A percentile compares a stretch with the other conserved stretches of the same genome.
These are phyloP conservation scores for Xanthorhoe designata DNA, from an alignment of 2,888 invertebrate genomes.

Conservation along the genomic window DNA sequence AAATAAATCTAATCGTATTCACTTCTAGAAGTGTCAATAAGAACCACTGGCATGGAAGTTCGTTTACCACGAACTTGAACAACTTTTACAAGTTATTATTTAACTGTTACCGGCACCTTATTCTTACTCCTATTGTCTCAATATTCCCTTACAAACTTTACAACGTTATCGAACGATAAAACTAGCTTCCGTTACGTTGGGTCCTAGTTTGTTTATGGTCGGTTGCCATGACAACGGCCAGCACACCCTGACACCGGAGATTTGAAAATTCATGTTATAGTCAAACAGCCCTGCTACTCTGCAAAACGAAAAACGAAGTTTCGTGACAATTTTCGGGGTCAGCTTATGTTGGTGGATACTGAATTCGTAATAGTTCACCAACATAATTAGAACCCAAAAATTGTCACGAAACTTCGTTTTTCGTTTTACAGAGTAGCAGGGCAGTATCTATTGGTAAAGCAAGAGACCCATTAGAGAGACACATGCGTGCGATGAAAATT, in stretches of 20 bases:
- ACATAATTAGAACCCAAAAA: too few species aligned
- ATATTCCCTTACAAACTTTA: constrained; percentile 9
- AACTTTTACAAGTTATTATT: not conserved
- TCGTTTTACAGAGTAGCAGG: too few species aligned
- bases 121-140: not conserved
- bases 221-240: constrained; percentile 54
- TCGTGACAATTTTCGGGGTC: too few species aligned
- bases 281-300: too few species aligned
- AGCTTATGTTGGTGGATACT: too few species aligned
- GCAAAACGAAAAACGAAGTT: too few species aligned
- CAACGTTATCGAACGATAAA: constrained; percentile 26
- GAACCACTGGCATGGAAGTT: too few species aligned
- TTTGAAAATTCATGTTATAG: constrained; percentile 17
- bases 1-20: too few species aligned
- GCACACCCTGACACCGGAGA: constrained; percentile 46
- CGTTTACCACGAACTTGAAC: too few species aligned
- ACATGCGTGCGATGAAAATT: not conserved
- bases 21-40: too few species aligned
- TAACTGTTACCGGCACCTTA: not conserved
- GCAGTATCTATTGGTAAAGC: not conserved
- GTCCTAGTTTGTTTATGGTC: constrained; percentile 54
- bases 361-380: too few species aligned
- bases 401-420: too few species aligned
- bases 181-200: constrained; percentile 19
- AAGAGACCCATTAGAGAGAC: not conserved